phyloP scores from a whole-genome alignment of 2,113 vertebrate species.

The Laticauda colubrina region DNA sequence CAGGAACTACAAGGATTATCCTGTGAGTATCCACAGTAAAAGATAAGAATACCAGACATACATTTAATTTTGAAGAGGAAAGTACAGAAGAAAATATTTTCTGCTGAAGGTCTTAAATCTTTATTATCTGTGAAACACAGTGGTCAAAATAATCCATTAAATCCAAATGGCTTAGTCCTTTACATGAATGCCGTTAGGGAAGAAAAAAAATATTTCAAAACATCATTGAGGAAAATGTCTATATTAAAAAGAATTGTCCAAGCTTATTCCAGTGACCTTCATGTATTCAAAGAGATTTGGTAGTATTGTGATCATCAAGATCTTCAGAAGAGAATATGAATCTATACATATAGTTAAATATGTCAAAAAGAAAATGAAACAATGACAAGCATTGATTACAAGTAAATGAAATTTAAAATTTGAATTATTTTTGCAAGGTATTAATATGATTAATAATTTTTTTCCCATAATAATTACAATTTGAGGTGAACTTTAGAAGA shows the following conservation, averaged over 20 bases:
- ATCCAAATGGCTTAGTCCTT: neutral
- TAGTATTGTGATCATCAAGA: neutral
- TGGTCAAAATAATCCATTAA: neutral
- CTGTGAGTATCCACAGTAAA: neutral
- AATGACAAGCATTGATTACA: neutral
- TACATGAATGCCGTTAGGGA: neutral
- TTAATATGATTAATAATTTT: neutral
- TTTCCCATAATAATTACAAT: neutral
- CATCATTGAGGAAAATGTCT: neutral
- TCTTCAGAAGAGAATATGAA: neutral
- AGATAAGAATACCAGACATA: neutral
- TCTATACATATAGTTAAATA: neutral
- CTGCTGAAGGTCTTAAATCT: neutral
- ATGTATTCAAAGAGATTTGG: neutral
- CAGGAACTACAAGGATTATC: neutral
- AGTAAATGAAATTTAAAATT: neutral
- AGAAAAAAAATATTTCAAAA: neutral
- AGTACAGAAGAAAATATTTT: neutral
- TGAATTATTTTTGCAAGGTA: neutral
- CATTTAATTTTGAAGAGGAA: neutral
- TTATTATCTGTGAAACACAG: neutral
- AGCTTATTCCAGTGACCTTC: neutral
- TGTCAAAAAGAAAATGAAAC: neutral
- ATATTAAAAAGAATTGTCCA: neutral
- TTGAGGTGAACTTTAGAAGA: neutral